These are phyloP conservation scores for Malthinus flaveolus DNA, from an alignment of 2,888 invertebrate species.

Conservation along the genomic window DNA sequence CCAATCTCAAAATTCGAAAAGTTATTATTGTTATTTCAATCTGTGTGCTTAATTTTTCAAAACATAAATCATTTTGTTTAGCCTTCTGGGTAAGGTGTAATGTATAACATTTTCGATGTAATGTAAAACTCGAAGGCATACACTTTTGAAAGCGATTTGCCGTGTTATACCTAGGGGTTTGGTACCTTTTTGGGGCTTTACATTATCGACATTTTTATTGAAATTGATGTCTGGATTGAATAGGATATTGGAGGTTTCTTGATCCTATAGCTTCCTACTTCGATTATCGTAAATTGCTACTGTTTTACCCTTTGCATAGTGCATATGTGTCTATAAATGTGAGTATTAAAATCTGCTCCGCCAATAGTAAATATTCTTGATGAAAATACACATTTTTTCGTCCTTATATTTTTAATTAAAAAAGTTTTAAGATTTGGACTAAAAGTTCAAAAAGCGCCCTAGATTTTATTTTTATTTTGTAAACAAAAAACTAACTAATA, in stretches of 20 bases:
- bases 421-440: too few relatives aligned
- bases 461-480: too few relatives aligned
- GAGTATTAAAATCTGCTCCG: not conserved
- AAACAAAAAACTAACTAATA: too few relatives aligned
- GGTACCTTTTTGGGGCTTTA: conserved; percentile 40
- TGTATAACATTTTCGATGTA: conserved; percentile 6
- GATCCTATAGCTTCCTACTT: conserved; percentile 43
- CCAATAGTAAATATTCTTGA: not conserved
- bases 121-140: conserved; percentile 20
- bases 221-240: conserved; percentile 51
- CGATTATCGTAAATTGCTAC: conserved; percentile 44
- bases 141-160: conserved; percentile 26
- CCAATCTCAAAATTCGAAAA: too few relatives aligned
- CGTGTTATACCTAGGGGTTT: conserved; percentile 35
- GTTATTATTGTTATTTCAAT: too few relatives aligned
- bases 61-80: too few relatives aligned
- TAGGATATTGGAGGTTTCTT: conserved; percentile 46
- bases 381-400: too few relatives aligned
- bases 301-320: conserved; percentile 11
- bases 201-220: conserved; percentile 49
- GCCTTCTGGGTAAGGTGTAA: too few relatives aligned
- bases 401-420: too few relatives aligned
- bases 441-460: too few relatives aligned
- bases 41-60: too few relatives aligned
- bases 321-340: conserved; percentile 7